A percentile compares a stretch with the other conserved stretches of the same genome.
phyloP scores from a whole-genome alignment of 2,797 vertebrate genomes.

The Cebuella pygmaea region DNA sequence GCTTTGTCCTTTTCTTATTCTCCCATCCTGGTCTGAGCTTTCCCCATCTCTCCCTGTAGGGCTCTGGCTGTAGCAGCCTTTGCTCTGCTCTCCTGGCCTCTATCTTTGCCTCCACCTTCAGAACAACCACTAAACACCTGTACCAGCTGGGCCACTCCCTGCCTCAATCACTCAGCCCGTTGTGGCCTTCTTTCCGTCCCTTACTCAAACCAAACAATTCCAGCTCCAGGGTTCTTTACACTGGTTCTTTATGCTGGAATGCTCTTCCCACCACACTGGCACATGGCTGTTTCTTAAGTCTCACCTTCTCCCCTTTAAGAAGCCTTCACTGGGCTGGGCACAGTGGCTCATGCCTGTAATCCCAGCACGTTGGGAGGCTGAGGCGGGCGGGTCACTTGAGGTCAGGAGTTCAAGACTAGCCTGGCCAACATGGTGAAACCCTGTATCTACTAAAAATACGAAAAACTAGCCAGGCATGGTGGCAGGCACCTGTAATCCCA shows the following conservation, averaged over 20 bases:
- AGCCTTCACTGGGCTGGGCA: neutral
- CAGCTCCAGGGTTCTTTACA: neutral
- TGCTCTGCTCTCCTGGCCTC: too few relatives aligned
- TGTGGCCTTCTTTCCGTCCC: neutral
- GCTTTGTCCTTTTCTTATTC: neutral
- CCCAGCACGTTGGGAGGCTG: too few relatives aligned
- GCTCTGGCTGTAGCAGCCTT: neutral
- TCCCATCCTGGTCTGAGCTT: neutral
- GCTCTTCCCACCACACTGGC: neutral
- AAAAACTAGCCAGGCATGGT: too few relatives aligned
- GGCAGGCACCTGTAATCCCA: too few relatives aligned
- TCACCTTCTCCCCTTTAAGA: neutral
- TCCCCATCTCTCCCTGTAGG: neutral
- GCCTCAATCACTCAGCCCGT: neutral
- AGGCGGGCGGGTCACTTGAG: too few relatives aligned
- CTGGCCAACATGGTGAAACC: too few relatives aligned
- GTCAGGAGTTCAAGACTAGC: too few relatives aligned
- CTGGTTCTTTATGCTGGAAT: neutral
- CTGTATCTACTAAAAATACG: too few relatives aligned
- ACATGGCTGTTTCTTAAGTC: neutral
- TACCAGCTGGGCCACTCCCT: rapidly evolving
- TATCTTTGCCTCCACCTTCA: neutral
- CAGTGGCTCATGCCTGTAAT: too few relatives aligned
- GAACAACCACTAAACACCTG: rapidly evolving
- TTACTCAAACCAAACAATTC: neutral